phyloP scores from a whole-genome alignment of 2,888 invertebrate species.

The Monopis laevigella region DNA sequence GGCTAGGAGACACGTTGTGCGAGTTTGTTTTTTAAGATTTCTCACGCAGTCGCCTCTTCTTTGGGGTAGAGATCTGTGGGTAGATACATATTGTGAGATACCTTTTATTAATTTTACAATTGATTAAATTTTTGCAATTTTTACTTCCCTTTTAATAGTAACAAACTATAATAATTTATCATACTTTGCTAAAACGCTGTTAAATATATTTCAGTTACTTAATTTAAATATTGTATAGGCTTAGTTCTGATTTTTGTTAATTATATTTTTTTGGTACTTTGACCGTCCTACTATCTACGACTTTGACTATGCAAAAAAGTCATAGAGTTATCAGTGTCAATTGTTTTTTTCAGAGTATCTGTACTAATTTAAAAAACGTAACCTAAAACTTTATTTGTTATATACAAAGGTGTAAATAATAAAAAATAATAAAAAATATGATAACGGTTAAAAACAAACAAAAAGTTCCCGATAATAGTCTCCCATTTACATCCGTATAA shows the following conservation, averaged over 20 bases:
- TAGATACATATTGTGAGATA: slow-evolving; percentile 60
- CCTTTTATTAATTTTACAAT: slow-evolving; percentile 21
- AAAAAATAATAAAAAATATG: slow-evolving; percentile 7
- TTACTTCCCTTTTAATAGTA: not conserved
- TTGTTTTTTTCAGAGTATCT: too few relatives aligned
- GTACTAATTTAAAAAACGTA: too few relatives aligned
- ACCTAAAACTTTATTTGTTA: too few relatives aligned
- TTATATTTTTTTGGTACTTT: too few relatives aligned
- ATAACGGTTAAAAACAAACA: slow-evolving; percentile 22
- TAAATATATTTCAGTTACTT: too few relatives aligned
- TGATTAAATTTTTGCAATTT: slow-evolving; percentile 10
- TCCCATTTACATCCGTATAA: slow-evolving; percentile 47
- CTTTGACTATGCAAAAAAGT: too few relatives aligned
- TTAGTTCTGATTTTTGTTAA: too few relatives aligned
- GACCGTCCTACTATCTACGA: too few relatives aligned
- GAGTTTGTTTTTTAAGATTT: slow-evolving; percentile 60
- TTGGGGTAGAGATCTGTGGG: slow-evolving; percentile 60
- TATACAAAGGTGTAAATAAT: too few relatives aligned
- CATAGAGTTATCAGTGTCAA: too few relatives aligned
- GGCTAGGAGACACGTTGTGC: slow-evolving; percentile 32
- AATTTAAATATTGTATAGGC: too few relatives aligned
- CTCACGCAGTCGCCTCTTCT: slow-evolving; percentile 53
- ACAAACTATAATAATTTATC: not conserved
- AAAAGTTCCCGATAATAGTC: slow-evolving; percentile 42
- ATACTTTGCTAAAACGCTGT: too few relatives aligned